Percentiles rank a stretch among this genome's conserved stretches.
Conservation (phyloP, 2,113 vertebrate genomes). For the Bubalus kerabau region DNA sequence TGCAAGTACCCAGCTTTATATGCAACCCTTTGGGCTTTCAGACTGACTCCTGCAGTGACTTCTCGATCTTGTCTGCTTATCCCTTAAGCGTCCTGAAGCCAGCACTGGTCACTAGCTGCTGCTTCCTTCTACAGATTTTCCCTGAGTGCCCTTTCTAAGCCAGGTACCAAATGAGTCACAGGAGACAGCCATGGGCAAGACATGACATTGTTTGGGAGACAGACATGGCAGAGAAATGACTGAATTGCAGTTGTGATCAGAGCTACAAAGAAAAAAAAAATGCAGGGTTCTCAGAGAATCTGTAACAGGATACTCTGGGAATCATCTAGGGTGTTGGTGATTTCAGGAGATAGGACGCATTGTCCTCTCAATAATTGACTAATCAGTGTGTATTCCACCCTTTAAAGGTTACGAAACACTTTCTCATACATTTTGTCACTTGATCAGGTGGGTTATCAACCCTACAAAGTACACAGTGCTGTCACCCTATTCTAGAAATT, state of each 20-base stretch:
- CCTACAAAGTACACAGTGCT: not conserved
- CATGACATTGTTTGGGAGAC: not conserved
- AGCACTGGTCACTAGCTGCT: not conserved
- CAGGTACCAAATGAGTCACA: not conserved
- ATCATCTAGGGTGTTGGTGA: not conserved
- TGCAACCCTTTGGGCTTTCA: not conserved
- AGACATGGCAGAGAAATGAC: not conserved
- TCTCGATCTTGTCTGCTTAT: not conserved
- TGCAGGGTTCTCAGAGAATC: not conserved
- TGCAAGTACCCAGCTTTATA: not conserved
- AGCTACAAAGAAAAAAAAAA: not conserved
- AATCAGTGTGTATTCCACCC: not conserved
- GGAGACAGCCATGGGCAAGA: not conserved
- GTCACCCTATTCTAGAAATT: not conserved
- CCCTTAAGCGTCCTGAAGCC: not conserved
- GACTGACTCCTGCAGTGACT: not conserved
- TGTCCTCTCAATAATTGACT: not conserved
- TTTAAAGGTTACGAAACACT: not conserved
- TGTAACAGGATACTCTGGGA: not conserved
- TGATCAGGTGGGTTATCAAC: not conserved
- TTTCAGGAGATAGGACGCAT: not conserved
- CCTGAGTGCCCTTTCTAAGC: not conserved
- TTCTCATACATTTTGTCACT: not conserved
- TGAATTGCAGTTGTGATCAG: not conserved
- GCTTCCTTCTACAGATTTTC: not conserved